These are phyloP conservation scores for Chlamydotis undulata DNA, from an alignment of 2,113 vertebrate genomes.

Conservation along the genomic window DNA sequence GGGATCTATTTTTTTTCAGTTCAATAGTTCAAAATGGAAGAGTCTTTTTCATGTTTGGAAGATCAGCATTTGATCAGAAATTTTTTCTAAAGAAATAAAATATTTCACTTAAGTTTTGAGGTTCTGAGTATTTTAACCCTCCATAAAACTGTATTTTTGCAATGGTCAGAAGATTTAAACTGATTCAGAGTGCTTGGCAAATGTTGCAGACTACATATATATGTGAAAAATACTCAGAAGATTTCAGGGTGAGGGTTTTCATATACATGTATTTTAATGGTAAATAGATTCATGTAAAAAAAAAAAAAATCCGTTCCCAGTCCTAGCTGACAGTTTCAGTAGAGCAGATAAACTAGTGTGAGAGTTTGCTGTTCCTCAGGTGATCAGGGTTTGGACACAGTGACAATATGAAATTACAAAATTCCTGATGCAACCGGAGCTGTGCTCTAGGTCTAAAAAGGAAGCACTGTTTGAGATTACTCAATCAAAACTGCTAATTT, in stretches of 20 bases:
- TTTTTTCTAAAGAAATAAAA: not conserved
- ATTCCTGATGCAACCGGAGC: not conserved
- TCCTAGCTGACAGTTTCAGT: not conserved
- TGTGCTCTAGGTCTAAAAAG: not conserved
- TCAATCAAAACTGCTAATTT: not conserved
- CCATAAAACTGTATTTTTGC: not conserved
- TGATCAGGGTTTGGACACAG: not conserved
- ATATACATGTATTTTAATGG: not conserved
- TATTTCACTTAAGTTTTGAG: not conserved
- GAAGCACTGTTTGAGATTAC: not conserved
- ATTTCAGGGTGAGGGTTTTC: not conserved
- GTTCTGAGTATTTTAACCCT: not conserved
- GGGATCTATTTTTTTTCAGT: not conserved
- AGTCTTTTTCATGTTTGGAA: not conserved
- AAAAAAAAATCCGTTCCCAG: too few species aligned
- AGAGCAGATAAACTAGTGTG: not conserved
- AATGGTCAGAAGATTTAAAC: not conserved
- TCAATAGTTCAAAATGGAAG: constrained; percentile 31
- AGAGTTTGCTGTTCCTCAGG: not conserved
- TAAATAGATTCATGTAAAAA: not conserved
- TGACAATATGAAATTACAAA: not conserved
- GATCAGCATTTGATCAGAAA: not conserved
- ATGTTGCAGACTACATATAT: not conserved
- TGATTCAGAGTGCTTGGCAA: not conserved
- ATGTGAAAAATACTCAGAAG: not conserved